Evolutionary conservation across 2,888 invertebrate species (phyloP).

Genomic region (Caenorhabditis macrosperma): DNA sequence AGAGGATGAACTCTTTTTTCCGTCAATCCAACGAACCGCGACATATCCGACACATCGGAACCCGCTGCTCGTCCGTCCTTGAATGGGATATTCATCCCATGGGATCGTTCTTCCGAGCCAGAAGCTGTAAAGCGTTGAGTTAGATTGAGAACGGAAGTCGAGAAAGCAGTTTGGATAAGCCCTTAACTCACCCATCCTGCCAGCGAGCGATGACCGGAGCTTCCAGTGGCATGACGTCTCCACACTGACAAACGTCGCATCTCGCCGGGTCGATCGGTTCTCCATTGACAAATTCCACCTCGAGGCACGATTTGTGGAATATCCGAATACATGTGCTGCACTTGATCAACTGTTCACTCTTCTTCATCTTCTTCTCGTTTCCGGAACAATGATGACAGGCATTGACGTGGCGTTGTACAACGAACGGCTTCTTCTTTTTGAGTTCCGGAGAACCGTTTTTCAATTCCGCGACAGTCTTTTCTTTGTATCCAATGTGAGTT

Average conservation of each 20-base stretch:
- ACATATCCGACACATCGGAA: neutral
- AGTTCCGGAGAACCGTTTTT: too few species aligned
- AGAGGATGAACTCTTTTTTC: neutral
- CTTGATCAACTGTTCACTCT: neutral
- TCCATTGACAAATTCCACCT: neutral
- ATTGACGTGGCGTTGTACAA: too few species aligned
- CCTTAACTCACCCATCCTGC: neutral
- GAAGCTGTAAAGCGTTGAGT: neutral
- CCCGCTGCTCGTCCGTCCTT: neutral
- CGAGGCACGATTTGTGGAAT: neutral
- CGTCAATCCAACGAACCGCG: neutral
- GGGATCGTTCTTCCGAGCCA: neutral
- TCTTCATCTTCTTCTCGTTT: too few species aligned
- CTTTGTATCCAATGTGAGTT: neutral
- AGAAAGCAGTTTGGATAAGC: too few species aligned
- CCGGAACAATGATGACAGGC: too few species aligned
- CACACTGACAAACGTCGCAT: neutral
- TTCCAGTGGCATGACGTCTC: neutral
- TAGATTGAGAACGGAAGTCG: neutral
- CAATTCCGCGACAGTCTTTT: too few species aligned
- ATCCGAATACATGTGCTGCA: constrained; percentile 9
- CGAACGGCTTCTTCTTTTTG: too few species aligned
- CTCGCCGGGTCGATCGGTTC: neutral
- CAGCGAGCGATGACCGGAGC: neutral
- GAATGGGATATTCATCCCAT: neutral